Evolutionary conservation across 2,113 vertebrate species (phyloP).

Genomic region (Phrynosoma platyrhinos): DNA sequence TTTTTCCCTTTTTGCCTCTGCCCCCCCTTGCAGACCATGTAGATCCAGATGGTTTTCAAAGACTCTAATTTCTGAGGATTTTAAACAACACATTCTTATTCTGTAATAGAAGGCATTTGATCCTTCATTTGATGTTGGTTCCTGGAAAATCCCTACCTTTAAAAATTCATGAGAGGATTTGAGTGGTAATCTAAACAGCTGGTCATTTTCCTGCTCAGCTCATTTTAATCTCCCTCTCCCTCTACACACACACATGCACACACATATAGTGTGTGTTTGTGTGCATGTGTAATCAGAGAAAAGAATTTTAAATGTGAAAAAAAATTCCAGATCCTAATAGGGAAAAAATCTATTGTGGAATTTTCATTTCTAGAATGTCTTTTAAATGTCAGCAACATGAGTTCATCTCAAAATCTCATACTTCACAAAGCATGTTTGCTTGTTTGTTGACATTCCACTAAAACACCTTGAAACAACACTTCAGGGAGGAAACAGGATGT

Average conservation of each 20-base stretch:
- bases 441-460: slow-evolving; percentile 35
- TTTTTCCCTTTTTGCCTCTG: slow-evolving; percentile 36
- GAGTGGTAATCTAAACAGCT: slow-evolving; percentile 70
- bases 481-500: neutral
- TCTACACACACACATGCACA: too few species aligned
- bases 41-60: slow-evolving; percentile 71
- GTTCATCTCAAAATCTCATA: slow-evolving; percentile 13
- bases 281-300: neutral
- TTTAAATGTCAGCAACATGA: slow-evolving; percentile 56
- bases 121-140: slow-evolving; percentile 74
- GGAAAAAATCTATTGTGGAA: slow-evolving; percentile 57
- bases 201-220: slow-evolving; percentile 70
- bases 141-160: slow-evolving; percentile 67
- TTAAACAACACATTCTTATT: slow-evolving; percentile 68
- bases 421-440: slow-evolving; percentile 24
- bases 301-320: slow-evolving; percentile 45
- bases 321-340: slow-evolving; percentile 52
- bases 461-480: neutral
- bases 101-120: slow-evolving; percentile 64
- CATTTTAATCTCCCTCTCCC: slow-evolving; percentile 33
- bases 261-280: too few species aligned
- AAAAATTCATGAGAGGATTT: slow-evolving; percentile 74
- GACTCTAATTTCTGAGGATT: slow-evolving; percentile 69
- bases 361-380: slow-evolving; percentile 49
- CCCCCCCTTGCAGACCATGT: slow-evolving; percentile 47